Base-by-base conservation (phyloP, 2,888 invertebrate species). In the Alloplasta piceator region DNA sequence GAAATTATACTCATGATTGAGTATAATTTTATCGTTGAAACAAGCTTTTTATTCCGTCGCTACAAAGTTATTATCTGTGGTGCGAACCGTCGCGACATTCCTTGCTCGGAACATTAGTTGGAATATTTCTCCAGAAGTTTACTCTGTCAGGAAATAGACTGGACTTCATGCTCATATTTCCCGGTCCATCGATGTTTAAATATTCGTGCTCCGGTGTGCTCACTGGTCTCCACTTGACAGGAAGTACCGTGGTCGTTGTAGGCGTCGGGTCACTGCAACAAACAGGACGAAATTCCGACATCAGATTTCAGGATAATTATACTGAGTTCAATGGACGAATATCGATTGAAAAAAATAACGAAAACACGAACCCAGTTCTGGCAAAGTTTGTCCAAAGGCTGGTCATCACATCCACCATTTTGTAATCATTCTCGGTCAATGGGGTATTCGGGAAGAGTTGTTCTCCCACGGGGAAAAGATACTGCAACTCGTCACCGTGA, bases 401-500 rank as follows among this genome's bases (percentile, higher is more conserved):
- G 0, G 95, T 93, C 71, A 97, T 91, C 4, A 94, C 90, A 81
- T 95, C 93, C 5, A 95, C 94, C 14, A 96, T 93, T 86, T 93
- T 91, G 9, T 93, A 87, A 87, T 96, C 96, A 71, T 94, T 91
- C 9, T 93, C 89, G 0, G 94, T 94, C 5, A 95, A 92, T 6
- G 93, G 92, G 1, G 94, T 93, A 39, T 94, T 92, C 0, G 95
- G 93, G 87, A 96, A 96, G 5, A 95, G 88, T 52, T 90, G 91
- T 78, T 94, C 94, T 0, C 93, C 93, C 64, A 96, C 94, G 0
- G 96, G 96, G 89, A 97, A 97, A 6, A 97, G 90, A 89, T 97
- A 96, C 90, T 96, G 96, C 67, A 97, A 92, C 82, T 98, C 97
- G 86, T 97, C 97, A 0, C 96, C 97, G 89, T 97, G 97, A 68